A percentile compares a stretch with the other conserved stretches of the same genome.
These are phyloP conservation scores for Odontesthes bonariensis DNA, from an alignment of 2,113 vertebrate genomes.

Conservation along the genomic window DNA sequence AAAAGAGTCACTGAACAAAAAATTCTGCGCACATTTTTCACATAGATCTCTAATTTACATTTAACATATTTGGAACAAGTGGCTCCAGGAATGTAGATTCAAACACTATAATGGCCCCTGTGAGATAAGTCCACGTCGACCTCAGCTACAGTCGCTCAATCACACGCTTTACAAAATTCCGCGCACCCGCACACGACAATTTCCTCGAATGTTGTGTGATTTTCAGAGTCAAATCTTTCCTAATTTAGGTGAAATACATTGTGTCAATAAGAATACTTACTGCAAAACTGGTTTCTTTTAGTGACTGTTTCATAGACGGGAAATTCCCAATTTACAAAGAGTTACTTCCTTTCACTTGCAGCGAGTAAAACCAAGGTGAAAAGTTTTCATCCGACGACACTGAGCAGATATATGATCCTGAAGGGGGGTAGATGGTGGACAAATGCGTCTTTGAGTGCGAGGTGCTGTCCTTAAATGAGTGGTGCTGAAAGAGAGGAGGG, in stretches of 20 bases:
- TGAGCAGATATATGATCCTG: constrained; percentile 67
- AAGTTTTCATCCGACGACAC: constrained; percentile 69
- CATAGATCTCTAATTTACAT: background rate
- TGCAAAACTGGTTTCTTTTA: constrained; percentile 41
- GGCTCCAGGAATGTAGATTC: background rate
- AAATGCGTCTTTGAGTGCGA: constrained; percentile 66
- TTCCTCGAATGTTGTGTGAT: constrained; percentile 1
- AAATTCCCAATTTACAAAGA: constrained; percentile 62
- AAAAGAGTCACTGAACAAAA: background rate
- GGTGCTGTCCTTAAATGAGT: constrained; percentile 83
- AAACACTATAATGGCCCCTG: background rate
- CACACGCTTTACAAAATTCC: constrained; percentile 24
- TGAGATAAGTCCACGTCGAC: constrained; percentile 13
- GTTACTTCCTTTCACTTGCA: constrained; percentile 70
- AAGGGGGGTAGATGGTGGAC: constrained; percentile 48
- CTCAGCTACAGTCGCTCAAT: constrained; percentile 19
- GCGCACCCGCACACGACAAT: constrained; percentile 36
- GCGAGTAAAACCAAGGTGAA: constrained; percentile 50
- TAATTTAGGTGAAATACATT: background rate
- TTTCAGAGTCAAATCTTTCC: background rate
- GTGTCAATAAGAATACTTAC: constrained; percentile 70
- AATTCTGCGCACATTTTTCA: background rate
- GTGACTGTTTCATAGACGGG: constrained; percentile 26
- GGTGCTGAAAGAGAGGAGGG: constrained; percentile 84
- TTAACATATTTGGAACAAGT: background rate